Evolutionary conservation across 2,113 vertebrate genomes (phyloP), one percentile per base, ranked within the genome.

Genomic region (Catagonus wagneri): DNA sequence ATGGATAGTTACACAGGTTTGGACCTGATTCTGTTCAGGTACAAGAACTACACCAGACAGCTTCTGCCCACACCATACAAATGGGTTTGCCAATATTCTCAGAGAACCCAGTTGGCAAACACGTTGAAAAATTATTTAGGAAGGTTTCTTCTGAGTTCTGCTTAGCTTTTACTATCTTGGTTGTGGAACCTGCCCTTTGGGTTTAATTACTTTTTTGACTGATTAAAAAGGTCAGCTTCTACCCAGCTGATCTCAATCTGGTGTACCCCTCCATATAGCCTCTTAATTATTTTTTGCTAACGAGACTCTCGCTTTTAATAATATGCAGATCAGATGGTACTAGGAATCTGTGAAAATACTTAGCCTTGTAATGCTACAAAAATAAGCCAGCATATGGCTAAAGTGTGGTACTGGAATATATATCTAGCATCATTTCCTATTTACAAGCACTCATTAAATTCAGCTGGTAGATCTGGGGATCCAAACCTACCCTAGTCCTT

Each of bases 281-380:
- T 89, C 80, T 74, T 79, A 66, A 89, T 88, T 60, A 79, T 58
- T 65, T 92, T 69, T 66, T 92, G 22, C 20, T 86, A 90, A 56
- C 56, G 29, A 86, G 36, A 83, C 11, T 80, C 44, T 80, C 44
- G 17, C 29, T 52, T 75, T 71, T 66, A 84, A 54, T 52, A 88
- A 52, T 4, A 36, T 39, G 56, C 23, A 84, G 29, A 66, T 52
- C 83, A 89, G 25, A 66, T 44, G 36, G 44, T 66, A 71, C 61
- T 27, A 65, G 69, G 72, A 80, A 90, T 44, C 75, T 27, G 39
- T 56, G 44, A 90, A 93, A 90, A 86, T 11, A 80, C 60, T 65
- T 66, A 63, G 58, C n/a, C 68, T 69, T 1, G 2, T 44, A 29
- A 22, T 29, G 65, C n/a, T 81, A 81, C 52, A 54, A 58, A 94